These are phyloP conservation scores for Jordanella pulchra DNA, from an alignment of 2,797 vertebrate genomes.

Conservation along the genomic window DNA sequence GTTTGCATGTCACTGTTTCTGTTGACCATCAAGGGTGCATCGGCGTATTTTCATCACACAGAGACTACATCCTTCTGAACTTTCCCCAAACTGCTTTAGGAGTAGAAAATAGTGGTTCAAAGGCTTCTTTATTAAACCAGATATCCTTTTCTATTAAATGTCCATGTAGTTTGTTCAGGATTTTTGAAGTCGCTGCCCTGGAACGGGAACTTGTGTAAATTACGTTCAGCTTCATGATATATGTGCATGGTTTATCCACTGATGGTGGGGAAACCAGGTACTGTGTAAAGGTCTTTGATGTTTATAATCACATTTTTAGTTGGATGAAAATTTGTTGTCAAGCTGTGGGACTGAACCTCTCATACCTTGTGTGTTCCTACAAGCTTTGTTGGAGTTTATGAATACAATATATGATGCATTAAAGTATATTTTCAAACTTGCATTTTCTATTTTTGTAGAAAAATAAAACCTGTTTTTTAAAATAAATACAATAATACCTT, in stretches of 20 bases:
- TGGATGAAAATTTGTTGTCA: slow-evolving; percentile 51
- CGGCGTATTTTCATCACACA: slow-evolving; percentile 12
- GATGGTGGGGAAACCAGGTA: slow-evolving; percentile 32
- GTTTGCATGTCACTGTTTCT: slow-evolving; percentile 42
- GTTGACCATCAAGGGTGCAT: slow-evolving; percentile 35
- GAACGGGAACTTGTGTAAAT: slow-evolving; percentile 21
- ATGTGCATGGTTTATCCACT: slow-evolving; percentile 29
- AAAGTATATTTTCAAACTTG: slow-evolving; percentile 73
- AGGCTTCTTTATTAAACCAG: slow-evolving; percentile 18
- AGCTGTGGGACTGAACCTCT: slow-evolving; percentile 25
- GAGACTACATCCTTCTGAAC: slow-evolving; percentile 18
- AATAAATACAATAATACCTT: background rate
- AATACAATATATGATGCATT: slow-evolving; percentile 59
- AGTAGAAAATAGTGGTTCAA: slow-evolving; percentile 16
- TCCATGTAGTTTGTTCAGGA: background rate
- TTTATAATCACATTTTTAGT: slow-evolving; percentile 45
- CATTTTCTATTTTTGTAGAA: slow-evolving; percentile 4
- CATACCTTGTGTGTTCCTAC: slow-evolving; percentile 45
- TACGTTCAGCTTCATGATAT: slow-evolving; percentile 10
- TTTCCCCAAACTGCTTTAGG: slow-evolving; percentile 23
- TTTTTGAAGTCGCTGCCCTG: slow-evolving; percentile 3
- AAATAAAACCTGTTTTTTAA: background rate
- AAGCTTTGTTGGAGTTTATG: slow-evolving; percentile 47
- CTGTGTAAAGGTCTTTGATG: slow-evolving; percentile 26
- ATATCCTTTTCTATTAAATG: slow-evolving; percentile 19